Percentiles rank a stretch among this genome's conserved stretches.
Conservation (phyloP, 2,888 invertebrate species). For the Trissolcus japonicus region DNA sequence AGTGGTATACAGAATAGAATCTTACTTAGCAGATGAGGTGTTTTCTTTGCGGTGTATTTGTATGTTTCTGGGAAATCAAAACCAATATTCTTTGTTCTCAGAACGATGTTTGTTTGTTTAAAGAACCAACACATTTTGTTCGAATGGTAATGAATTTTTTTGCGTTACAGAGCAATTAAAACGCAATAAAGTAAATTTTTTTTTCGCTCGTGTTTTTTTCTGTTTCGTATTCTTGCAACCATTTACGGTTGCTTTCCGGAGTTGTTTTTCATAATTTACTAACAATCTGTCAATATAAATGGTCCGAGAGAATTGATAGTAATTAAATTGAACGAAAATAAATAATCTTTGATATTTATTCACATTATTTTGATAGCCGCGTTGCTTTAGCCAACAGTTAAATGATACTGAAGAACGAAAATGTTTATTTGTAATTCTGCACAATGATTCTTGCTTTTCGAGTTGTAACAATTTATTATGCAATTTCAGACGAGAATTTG, state of each 20-base stretch:
- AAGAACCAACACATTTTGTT: conserved; percentile 31
- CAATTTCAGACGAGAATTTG: not conserved
- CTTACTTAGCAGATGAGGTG: not conserved
- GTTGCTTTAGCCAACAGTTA: not conserved
- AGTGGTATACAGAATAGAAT: not conserved
- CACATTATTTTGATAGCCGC: not conserved
- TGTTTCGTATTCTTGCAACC: conserved; percentile 14
- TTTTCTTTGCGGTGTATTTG: conserved; percentile 40
- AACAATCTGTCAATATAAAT: conserved; percentile 14
- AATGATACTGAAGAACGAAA: not conserved
- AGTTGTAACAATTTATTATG: no score
- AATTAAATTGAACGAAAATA: conserved; percentile 8
- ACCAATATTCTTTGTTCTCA: conserved; percentile 25
- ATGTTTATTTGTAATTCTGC: no score
- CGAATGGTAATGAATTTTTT: conserved; percentile 37
- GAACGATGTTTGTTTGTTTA: conserved; percentile 29
- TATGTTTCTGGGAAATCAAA: conserved; percentile 24
- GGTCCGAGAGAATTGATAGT: conserved; percentile 1
- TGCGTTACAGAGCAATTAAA: conserved; percentile 39
- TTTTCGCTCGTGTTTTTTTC: conserved; percentile 13
- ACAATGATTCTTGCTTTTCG: no score
- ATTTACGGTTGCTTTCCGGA: conserved; percentile 7
- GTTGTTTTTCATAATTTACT: conserved; percentile 27
- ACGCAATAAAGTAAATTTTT: conserved; percentile 20
- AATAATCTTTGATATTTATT: conserved; percentile 6